Base-by-base conservation (phyloP, 2,113 vertebrate species). In the Nothobranchius kuhntae region DNA sequence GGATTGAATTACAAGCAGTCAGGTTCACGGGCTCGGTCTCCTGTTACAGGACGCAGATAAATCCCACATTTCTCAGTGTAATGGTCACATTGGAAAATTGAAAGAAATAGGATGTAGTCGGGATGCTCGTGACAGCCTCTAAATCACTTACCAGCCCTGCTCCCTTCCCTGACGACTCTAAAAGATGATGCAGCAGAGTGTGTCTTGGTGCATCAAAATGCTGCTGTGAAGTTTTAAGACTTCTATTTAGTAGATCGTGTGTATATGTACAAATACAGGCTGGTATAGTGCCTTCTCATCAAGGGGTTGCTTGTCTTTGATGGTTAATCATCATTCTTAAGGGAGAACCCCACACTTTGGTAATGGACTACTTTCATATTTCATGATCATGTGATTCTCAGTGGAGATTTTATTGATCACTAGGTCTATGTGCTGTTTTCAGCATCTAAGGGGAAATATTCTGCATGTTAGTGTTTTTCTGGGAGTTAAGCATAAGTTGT, bases 1-100 rank as follows among this genome's bases (percentile, higher is more conserved):
- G 2, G 68, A 61, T 72, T 86, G 73, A 87, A 78, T 86, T 84
- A 81, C 10, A 40, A 75, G 75, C 9, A 6, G 53, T 81, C 64
- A 38, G 64, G 68, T 72, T 80, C 74, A 79, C 40, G 55, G 81
- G 65, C 65, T 13, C 2, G 53, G 40, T 9, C 56, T 62, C 65
- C 65, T 60, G 54, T 81, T 74, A 80, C 63, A 62, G 67, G 78
- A 70, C 78, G 21, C n/a, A 54, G 76, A 85, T 79, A 72, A 81
- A 81, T 80, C 70, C 46, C 74, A 55, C 59, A 65, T 76, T 75
- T 71, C 60, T 58, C 46, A 53, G 50, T 60, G 61, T 50, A 52
- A 30, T 15, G 46, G 75, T 65, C 61, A 68, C 61, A 70, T 26
- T 57, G 73, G 70, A 72, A 74, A 72, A 58, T 60, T 61, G 50